phyloP scores from a whole-genome alignment of 2,113 vertebrate genomes.

The Brachyistius frenatus region DNA sequence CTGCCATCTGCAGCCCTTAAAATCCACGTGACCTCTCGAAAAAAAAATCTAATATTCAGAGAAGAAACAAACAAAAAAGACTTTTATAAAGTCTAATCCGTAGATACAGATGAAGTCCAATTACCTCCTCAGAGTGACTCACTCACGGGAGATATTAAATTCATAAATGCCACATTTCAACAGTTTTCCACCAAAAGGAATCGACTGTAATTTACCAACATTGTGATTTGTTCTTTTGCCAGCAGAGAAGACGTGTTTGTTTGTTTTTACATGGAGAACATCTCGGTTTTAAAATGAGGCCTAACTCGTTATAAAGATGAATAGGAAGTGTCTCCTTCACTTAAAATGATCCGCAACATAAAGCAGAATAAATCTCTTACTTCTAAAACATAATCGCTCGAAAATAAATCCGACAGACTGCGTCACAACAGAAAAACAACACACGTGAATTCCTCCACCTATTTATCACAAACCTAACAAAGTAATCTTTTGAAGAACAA shows the following conservation, averaged over 20 bases:
- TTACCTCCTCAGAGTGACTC: not conserved
- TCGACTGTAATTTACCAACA: not conserved
- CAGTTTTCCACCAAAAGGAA: not conserved
- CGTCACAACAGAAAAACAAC: not conserved
- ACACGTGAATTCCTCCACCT: not conserved
- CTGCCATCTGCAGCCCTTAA: not conserved
- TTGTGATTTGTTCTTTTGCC: conserved; percentile 22
- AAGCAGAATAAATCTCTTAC: too few relatives aligned
- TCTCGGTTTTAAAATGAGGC: too few relatives aligned
- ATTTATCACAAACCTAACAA: not conserved
- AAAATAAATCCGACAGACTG: not conserved
- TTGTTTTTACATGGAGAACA: too few relatives aligned
- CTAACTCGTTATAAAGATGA: too few relatives aligned
- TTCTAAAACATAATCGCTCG: too few relatives aligned
- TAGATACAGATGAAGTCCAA: not conserved
- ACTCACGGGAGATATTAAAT: too few relatives aligned
- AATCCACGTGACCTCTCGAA: not conserved
- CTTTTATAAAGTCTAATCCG: not conserved
- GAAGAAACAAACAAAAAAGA: not conserved
- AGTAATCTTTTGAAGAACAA: conserved; percentile 6
- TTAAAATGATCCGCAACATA: too few relatives aligned
- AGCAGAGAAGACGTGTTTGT: not conserved
- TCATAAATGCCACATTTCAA: too few relatives aligned
- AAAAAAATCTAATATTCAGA: conserved; percentile 5
- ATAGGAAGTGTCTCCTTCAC: too few relatives aligned